These are phyloP conservation scores for Micromussa lordhowensis DNA, from an alignment of 92 coral and sea anemone genomes.

Conservation along the genomic window DNA sequence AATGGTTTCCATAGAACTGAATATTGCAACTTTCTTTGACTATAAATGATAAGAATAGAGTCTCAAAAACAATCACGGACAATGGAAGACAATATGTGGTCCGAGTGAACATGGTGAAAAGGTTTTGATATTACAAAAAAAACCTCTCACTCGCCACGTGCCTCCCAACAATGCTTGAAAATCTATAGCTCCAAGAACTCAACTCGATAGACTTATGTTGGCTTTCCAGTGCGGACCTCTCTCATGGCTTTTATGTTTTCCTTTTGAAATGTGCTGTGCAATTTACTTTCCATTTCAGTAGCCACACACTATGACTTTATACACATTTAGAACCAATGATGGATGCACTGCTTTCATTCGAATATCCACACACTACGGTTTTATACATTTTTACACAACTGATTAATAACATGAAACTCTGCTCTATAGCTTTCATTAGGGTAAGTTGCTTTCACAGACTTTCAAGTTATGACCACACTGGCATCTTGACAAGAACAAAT, in stretches of 20 bases:
- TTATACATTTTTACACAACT: too few relatives aligned
- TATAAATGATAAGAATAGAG: background rate
- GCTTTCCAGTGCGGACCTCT: background rate
- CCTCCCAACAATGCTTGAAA: background rate
- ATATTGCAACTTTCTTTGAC: background rate
- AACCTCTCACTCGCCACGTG: background rate
- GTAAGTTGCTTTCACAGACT: background rate
- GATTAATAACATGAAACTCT: too few relatives aligned
- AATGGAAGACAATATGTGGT: background rate
- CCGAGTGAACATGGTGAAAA: background rate
- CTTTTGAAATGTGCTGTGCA: background rate
- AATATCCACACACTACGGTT: too few relatives aligned
- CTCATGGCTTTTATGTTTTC: background rate
- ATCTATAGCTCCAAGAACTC: background rate
- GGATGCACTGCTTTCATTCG: too few relatives aligned
- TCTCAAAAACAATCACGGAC: background rate
- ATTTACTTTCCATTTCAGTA: background rate
- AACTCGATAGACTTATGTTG: background rate
- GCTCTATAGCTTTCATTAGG: too few relatives aligned
- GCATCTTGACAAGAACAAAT: too few relatives aligned
- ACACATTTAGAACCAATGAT: too few relatives aligned
- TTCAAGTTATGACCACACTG: too few relatives aligned
- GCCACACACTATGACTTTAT: too few relatives aligned
- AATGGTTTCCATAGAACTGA: background rate
- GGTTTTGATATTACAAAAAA: background rate